Evolutionary conservation across 2,113 vertebrate species (phyloP), one percentile per base, ranked within the genome.

Genomic region (Cyanoramphus novaezelandiae): DNA sequence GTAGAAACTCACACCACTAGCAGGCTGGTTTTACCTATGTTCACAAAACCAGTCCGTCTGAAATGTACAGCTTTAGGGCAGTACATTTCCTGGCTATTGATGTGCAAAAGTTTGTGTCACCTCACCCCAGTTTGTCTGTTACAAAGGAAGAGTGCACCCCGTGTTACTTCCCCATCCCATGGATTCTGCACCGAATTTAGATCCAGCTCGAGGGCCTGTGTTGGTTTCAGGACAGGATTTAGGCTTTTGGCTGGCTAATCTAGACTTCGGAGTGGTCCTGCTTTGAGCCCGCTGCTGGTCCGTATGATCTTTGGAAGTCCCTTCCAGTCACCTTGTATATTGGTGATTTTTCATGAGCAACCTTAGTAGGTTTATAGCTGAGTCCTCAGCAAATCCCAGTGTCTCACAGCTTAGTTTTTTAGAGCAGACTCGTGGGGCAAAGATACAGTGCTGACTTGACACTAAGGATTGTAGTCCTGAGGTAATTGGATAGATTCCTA

Each of bases 301-400:
- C 37, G 29, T 24, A 2, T 82, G 37, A 69, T 18, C 8, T 8
- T 71, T 71, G 52, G 39, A 71, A 43, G 28, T 64, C 57, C 25
- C 39, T 88, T 90, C n/a, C 43, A 43, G 1, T 37, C n/a, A 52
- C 2, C 11, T 5, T 4, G 0, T 23, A 3, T 17, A 5, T 13
- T 76, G n/a, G 49, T 77, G 41, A 18, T 64, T 82, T 75, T 75
- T 76, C 17, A 11, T 6, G 3, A 68, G 3, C n/a, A 60, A 13
- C 39, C 23, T 43, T 55, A 41, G 16, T 17, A 47, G 17, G 4
- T 77, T 82, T 91, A 29, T 64, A 69, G 53, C 23, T 20, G n/a
- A 81, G 6, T 50, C 65, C 39, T 70, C 9, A 72, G 43, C 25
- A 77, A 67, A 82, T 52, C 39, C 9, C 20, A 24, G 19, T 43